Percentiles rank a stretch among this genome's conserved stretches.
phyloP scores from a whole-genome alignment of 1,140 invertebrate genomes.

The Drosophila azteca region DNA sequence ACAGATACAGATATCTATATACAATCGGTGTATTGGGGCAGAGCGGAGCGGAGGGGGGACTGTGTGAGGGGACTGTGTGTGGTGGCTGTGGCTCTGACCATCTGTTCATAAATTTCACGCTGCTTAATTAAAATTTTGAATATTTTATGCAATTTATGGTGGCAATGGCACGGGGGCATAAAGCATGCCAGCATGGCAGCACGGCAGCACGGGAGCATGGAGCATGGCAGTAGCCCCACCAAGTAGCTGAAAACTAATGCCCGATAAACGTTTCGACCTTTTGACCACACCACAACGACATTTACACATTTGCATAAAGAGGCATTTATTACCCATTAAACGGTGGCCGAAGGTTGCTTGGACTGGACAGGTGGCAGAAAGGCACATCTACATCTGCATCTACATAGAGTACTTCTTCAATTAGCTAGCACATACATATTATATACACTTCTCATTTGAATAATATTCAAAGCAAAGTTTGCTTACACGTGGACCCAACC shows the following conservation, averaged over 20 bases:
- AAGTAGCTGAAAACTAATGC: slow-evolving; percentile 49
- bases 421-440: no score
- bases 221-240: slow-evolving; percentile 43
- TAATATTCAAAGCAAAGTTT: no score
- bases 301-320: slow-evolving; percentile 36
- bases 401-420: no score
- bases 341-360: neutral
- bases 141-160: slow-evolving; percentile 43
- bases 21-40: neutral
- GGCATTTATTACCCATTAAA: slow-evolving; percentile 2
- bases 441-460: no score
- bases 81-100: slow-evolving; percentile 8
- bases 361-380: neutral
- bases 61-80: no score
- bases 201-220: no score
- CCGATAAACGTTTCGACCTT: slow-evolving; percentile 54
- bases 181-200: slow-evolving; percentile 10
- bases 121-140: slow-evolving; percentile 54
- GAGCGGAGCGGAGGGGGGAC: no score
- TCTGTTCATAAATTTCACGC: slow-evolving; percentile 52
- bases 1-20: slow-evolving; percentile 21
- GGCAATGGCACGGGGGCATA: no score
- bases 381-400: neutral
- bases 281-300: slow-evolving; percentile 27
- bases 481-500: no score